Base-by-base conservation (phyloP, 2,113 vertebrate genomes). In the Diphyllodes magnificus region DNA sequence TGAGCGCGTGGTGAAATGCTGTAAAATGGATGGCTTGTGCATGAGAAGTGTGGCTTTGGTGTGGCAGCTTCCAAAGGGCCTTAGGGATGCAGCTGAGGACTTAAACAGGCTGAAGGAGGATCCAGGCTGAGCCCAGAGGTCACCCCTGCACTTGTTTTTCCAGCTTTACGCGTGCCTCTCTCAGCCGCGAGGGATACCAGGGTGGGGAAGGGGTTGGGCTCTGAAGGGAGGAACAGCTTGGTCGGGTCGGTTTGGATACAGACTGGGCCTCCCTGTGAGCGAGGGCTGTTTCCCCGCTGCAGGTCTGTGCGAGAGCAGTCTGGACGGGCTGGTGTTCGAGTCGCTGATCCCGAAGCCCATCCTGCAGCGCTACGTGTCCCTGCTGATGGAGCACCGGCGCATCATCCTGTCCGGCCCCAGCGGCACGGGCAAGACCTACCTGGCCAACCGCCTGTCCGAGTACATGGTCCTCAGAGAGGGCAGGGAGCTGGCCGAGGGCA, bases 331-430 rank as follows among this genome's bases (percentile, higher is more conserved):
- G 96, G 99, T 99, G 88, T 99, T 99, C 17, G 98, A 99, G 89
- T 99, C 98, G 0, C 97, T 99, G 93, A 99, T 99, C 93, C 99
- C 99, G 6, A 99, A 99, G 97, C 98, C 99, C 10, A 99, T 99
- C 95, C 98, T 99, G 95, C 99, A 99, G 97, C 99, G 99, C 73
- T 99, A 99, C 0, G 96, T 99, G 27, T 99, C 99, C 56, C 98
- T 99, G 75, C 97, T 99, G 87, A 97, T 96, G 76, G 99, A 99
- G 66, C 99, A 99, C 77, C 96, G 99, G 2, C 97, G 99, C 9
- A 98, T 99, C 97, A 99, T 99, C 80, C 97, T 99, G 42, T 99
- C 99, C 0, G 99, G 99, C 7, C 99, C 99, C 63, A 99, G 99
- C 1, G 99, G 99, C 61, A 99, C 99, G 0, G 99, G 99, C 4